Evolutionary conservation across 2,888 invertebrate species (phyloP).

Genomic region (Cyaniris semiargus): DNA sequence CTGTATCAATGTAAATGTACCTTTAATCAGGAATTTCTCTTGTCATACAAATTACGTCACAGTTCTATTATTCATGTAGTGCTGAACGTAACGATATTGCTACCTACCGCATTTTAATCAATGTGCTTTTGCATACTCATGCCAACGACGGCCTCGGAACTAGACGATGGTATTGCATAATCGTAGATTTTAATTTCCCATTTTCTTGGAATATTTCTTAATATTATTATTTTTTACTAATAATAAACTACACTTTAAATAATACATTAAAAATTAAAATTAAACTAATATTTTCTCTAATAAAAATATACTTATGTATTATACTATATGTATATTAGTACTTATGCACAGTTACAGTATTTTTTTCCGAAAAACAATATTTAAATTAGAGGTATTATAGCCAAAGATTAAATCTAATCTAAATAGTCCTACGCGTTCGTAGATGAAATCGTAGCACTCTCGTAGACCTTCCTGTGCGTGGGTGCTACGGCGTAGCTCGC

Average conservation of each 20-base stretch:
- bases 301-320: too few species aligned
- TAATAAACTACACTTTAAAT: too few species aligned
- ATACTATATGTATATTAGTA: too few species aligned
- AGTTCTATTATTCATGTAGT: neutral
- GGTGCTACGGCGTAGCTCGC: neutral
- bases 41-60: neutral
- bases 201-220: neutral
- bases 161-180: neutral
- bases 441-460: neutral
- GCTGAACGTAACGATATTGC: neutral
- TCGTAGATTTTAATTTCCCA: neutral
- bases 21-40: too few species aligned
- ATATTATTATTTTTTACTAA: too few species aligned
- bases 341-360: too few species aligned
- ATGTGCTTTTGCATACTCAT: constrained; percentile 3
- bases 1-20: too few species aligned
- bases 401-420: too few species aligned
- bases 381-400: too few species aligned
- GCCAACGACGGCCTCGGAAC: constrained; percentile 2
- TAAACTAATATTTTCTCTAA: too few species aligned
- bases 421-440: neutral
- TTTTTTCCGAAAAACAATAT: too few species aligned
- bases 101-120: constrained; percentile 11
- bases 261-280: too few species aligned
- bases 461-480: neutral